Base-by-base conservation (phyloP, 2,797 vertebrate species). In the Gymnoscopelus microlampas region DNA sequence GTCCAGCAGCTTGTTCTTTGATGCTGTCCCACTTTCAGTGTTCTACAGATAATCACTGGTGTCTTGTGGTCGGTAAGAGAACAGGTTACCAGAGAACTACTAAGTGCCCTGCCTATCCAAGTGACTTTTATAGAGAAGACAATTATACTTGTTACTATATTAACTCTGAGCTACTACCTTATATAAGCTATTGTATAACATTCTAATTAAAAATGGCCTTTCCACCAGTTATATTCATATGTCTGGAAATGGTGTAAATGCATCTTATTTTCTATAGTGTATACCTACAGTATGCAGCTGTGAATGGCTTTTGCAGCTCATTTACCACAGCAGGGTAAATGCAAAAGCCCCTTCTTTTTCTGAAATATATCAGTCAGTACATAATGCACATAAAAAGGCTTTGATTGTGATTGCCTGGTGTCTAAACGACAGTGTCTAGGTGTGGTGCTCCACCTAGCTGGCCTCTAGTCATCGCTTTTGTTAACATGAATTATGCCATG, bases 371-470 rank as follows among this genome's bases (percentile, higher is more conserved):
- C 80, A 87, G 88, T 91, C 90, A 90, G 88, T 89, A 93, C 60
- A 80, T 84, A 90, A 87, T 91, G 39, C 88, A 85, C 89, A 93
- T 92, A 85, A 89, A 88, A 88, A 82, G 68, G 68, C 86, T 93
- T 92, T 93, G 88, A 92, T 93, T 93, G 71, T 76, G 86, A 89
- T 86, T 58, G 87, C 88, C 89, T 83, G 73, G 74, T 84, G 90
- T 88, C 77, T 85, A 53, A 80, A 89, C 85, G 90, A 88, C 80
- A 88, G 64, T 84, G 79, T 83, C 91, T 88, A 68, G 78, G 84
- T 85, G 91, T 85, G 82, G 67, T 80, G 90, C 75, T 91, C 81
- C 73, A 87, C 84, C 88, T 81, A 81, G 83, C 82, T 91, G 83
- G 90, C 91, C 88, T 81, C 74, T 64, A 87, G 91, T 84, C 81